Conservation (phyloP, 2,797 vertebrate species). For the Ciconia nigra region DNA sequence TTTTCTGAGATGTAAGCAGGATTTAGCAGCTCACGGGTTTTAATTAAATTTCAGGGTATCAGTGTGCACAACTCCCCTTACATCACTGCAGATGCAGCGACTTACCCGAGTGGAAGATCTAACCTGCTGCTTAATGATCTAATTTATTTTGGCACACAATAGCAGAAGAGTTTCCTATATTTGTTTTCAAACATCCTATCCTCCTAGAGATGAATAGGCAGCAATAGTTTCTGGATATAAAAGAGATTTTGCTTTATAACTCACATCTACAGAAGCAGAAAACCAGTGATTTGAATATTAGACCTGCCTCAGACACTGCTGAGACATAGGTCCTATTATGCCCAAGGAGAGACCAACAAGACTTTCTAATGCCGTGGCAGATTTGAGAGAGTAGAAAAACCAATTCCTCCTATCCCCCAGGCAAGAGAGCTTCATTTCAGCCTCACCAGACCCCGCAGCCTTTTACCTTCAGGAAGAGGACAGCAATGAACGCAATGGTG, state of each 20-base stretch:
- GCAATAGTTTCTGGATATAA: not conserved
- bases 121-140: not conserved
- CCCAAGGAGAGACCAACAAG: not conserved
- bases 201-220: not conserved
- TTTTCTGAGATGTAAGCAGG: not conserved
- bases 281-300: not conserved
- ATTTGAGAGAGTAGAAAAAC: not conserved
- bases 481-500: conserved; percentile 67
- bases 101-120: not conserved
- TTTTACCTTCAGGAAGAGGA: conserved; percentile 79
- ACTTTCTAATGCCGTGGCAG: not conserved
- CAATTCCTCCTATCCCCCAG: not conserved
- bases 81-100: not conserved
- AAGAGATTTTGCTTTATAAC: not conserved
- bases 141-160: not conserved
- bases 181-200: not conserved
- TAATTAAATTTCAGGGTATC: not conserved
- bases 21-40: not conserved
- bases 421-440: not conserved
- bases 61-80: not conserved
- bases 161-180: not conserved
- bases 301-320: not conserved
- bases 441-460: not conserved
- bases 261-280: not conserved
- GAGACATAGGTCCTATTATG: not conserved